Conservation (phyloP, 2,888 invertebrate genomes). For the Tenthredo amoena region DNA sequence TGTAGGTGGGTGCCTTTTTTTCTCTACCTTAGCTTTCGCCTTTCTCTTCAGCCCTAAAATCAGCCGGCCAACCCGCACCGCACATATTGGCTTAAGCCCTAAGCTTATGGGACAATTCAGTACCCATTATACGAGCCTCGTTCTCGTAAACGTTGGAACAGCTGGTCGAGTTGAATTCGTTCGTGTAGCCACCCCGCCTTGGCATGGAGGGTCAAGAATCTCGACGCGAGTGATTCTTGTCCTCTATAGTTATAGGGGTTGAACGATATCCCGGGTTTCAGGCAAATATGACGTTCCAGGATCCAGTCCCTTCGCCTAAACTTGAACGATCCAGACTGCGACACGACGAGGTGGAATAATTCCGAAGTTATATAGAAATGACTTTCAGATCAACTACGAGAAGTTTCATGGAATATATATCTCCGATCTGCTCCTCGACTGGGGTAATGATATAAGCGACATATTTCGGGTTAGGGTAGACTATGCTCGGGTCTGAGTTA, state of each 20-base stretch:
- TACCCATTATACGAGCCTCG: conserved; percentile 37
- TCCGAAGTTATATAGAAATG: not conserved
- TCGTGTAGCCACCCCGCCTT: not conserved
- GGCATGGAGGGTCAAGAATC: conserved; percentile 24
- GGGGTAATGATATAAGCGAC: not conserved
- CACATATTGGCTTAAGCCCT: conserved; percentile 40
- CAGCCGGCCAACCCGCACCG: conserved; percentile 10
- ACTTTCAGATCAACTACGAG: not conserved
- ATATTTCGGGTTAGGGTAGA: conserved; percentile 1
- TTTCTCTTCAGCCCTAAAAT: conserved; percentile 22
- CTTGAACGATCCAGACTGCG: not conserved
- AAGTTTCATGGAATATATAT: not conserved
- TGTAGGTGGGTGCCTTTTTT: not conserved
- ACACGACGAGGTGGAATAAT: not conserved
- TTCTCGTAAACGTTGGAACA: conserved; percentile 44
- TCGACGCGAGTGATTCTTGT: conserved; percentile 17
- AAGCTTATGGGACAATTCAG: conserved; percentile 37
- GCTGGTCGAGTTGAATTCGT: conserved; percentile 26
- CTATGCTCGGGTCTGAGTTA: not conserved
- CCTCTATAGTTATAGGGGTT: conserved; percentile 23
- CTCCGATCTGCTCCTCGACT: not conserved
- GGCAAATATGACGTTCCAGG: conserved; percentile 10
- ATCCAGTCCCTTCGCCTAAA: conserved; percentile 4
- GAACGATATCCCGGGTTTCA: conserved; percentile 11
- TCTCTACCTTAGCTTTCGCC: not conserved